Conservation (phyloP, 2,113 vertebrate species). For the Jaculus jaculus region DNA sequence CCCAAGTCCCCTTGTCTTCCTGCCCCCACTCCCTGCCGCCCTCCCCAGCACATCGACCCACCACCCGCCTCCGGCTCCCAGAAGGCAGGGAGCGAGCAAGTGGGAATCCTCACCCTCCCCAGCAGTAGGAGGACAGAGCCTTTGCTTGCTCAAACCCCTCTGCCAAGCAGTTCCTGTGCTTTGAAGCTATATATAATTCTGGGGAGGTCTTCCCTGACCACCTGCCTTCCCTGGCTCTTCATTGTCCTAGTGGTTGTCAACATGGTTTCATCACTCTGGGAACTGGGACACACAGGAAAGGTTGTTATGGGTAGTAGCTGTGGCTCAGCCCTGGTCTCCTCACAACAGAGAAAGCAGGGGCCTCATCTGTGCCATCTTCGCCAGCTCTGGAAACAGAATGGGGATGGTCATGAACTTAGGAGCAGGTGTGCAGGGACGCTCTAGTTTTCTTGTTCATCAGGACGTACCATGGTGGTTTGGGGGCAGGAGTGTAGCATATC, state of each 20-base stretch:
- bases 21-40: background rate
- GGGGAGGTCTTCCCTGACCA: background rate
- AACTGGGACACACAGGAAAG: background rate
- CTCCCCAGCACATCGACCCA: background rate
- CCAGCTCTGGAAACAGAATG: background rate
- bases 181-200: too few relatives aligned
- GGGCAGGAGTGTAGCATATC: too few relatives aligned
- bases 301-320: background rate
- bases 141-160: background rate
- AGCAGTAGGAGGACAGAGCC: background rate
- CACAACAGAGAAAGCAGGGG: background rate
- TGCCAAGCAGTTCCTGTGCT: background rate
- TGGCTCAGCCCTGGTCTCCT: background rate
- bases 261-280: background rate
- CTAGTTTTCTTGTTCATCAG: background rate
- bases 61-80: background rate
- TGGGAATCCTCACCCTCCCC: too few relatives aligned
- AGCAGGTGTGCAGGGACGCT: background rate
- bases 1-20: conserved; percentile 14
- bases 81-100: too few relatives aligned
- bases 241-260: background rate
- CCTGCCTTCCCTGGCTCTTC: background rate
- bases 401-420: background rate
- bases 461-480: background rate
- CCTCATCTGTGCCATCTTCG: background rate